Percentiles rank a stretch among this genome's conserved stretches.
Conservation (phyloP, 2,888 invertebrate genomes). For the Melinaea menophilus region DNA sequence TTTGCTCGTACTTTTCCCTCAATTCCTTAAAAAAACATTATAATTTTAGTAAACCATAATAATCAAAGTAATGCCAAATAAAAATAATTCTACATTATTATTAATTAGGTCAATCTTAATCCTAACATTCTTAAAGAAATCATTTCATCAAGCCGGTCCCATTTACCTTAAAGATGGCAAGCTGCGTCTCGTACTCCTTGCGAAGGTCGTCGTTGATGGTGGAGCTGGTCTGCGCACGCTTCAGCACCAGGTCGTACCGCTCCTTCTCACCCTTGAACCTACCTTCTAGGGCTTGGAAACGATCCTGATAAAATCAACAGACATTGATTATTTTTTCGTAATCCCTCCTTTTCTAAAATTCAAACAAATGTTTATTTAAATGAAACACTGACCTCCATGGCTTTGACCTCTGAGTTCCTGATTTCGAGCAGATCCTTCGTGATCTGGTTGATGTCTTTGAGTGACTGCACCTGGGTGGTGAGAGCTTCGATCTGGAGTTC, state of each 20-base stretch:
- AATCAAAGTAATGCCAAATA: not conserved
- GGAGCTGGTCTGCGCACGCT: conserved; percentile 84
- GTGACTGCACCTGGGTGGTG: conserved; percentile 83
- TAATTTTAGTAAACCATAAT: conserved; percentile 4
- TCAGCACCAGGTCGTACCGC: conserved; percentile 81
- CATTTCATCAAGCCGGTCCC: not conserved
- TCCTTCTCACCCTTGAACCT: conserved; percentile 85
- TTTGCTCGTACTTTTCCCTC: conserved; percentile 82
- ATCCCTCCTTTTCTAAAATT: too few species aligned
- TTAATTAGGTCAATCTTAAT: too few species aligned
- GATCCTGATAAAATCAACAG: conserved; percentile 58
- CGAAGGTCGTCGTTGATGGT: conserved; percentile 86
- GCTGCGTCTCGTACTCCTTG: conserved; percentile 87
- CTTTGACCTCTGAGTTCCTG: conserved; percentile 86
- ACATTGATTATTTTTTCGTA: not conserved
- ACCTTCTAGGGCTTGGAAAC: conserved; percentile 82
- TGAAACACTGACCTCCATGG: conserved; percentile 77
- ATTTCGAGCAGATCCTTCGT: conserved; percentile 89
- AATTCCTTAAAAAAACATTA: conserved; percentile 70
- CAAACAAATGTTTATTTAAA: too few species aligned
- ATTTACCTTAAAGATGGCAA: conserved; percentile 81
- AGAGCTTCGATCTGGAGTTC: conserved; percentile 87
- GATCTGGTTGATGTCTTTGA: conserved; percentile 89
- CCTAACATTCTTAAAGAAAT: too few species aligned
- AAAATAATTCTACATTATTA: too few species aligned